Evolutionary conservation across 53 echinoderm and acorn worm genomes (phyloP), one percentile per base, ranked within the genome.

Genomic region (Stichopus horrens): DNA sequence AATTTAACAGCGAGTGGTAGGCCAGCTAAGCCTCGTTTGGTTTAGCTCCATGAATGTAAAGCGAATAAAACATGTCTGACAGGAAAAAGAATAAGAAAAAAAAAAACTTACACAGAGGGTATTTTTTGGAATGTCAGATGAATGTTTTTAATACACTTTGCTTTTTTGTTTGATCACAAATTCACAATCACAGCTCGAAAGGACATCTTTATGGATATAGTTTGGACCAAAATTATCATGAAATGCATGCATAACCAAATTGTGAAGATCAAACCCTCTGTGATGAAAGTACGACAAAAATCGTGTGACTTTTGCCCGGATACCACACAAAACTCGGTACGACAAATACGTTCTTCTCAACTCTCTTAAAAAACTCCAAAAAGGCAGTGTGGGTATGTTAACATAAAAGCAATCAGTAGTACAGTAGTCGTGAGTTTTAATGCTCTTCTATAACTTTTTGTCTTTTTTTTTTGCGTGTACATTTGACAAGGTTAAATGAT

Each of bases 61-160:
- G 75, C 37, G 9, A 75, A 19, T 14, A 75, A 75, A 21, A 75
- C 9, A 75, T 22, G 16, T 18, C 19, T 75, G 20, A 22, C 9
- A 75, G 37, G 20, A 75, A 37, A 8, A 19, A 37, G 19, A 7
- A 75, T 14, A 18, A 22, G 18, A 75, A 37, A 75, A 14, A 37
- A 37, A 75, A 19, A 14, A 21, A 75, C 16, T 75, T 75, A 75
- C 19, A 20, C 9, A 75, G 16, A 37, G 75, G 75, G 75, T 75
- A 22, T 21, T 21, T 79, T 79, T 55, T 79, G 79, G 79, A 79
- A 79, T 79, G 79, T 79, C 79, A 79, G 79, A 79, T 79, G 79
- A 79, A 79, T 79, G 63, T 13, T 63, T 37, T 79, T 79, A 79
- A 79, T 79, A 79, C 79, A 79, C 79, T 79, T 37, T 79, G 79